Base-by-base conservation (phyloP, 2,797 vertebrate genomes). In the Oreonectes daqikongensis region DNA sequence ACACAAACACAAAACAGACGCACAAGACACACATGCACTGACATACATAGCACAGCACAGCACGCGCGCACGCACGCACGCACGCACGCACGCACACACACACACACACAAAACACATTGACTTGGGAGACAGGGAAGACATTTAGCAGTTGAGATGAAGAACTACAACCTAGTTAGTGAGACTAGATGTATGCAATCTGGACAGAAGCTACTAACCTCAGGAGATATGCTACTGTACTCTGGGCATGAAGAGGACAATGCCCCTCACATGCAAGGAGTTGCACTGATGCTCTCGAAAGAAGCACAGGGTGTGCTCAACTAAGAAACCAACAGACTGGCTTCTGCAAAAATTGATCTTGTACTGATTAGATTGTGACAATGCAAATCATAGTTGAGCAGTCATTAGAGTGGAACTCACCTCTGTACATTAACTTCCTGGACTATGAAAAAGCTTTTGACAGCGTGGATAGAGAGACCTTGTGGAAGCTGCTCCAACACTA, bases 291-390 rank as follows among this genome's bases (percentile, higher is more conserved):
- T 79, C n/a, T 66, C 40, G 5, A 46, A 73, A 44, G 44, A 8
- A 60, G 40, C 70, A 30, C 50, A 79, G 28, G 40, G 44, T 32
- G 64, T 28, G 2, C n/a, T 44, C 20, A 63, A 17, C 20, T 74
- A 3, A 20, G 64, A 75, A 67, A 80, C 6, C 11, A 73, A 3
- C 71, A 80, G 52, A 63, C 67, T 48, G 75, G 68, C 6, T 82
- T 84, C 22, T 2, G 57, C 5, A 52, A 60, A 6, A 57, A 15
- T 18, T 24, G 28, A 77, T 81, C 50, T 2, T 83, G 72, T 17
- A 50, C 10, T 1, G 63, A 80, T 66, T 60, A 82, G 22, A 75
- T 77, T 8, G 28, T 60, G 15, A 79, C 69, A 2, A 20, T 79
- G 6, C 5, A 8, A 2, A 74, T 82, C 1, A 64, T 69, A 3